These are phyloP conservation scores for Crenichthys baileyi DNA, from an alignment of 2,797 vertebrate species.

Conservation along the genomic window DNA sequence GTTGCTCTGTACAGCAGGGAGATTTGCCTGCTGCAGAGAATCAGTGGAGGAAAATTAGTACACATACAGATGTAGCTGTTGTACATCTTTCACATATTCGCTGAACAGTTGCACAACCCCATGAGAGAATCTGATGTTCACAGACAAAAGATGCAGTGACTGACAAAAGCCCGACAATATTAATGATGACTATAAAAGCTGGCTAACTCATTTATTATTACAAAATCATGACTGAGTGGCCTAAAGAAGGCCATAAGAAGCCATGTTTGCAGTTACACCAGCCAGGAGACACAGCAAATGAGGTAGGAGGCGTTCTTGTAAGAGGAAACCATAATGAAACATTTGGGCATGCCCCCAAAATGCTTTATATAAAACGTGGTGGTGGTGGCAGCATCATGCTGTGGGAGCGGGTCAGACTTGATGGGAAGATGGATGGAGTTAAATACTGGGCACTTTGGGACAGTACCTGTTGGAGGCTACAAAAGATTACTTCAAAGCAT, in stretches of 20 bases:
- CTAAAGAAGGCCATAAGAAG: neutral
- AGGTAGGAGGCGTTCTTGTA: neutral
- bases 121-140: slow-evolving; percentile 14
- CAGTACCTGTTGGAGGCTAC: too few relatives aligned
- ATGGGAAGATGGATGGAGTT: too few relatives aligned
- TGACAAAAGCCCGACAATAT: neutral
- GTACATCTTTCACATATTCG: slow-evolving; percentile 28
- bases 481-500: neutral
- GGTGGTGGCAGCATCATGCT: neutral
- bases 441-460: too few relatives aligned
- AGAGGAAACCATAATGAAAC: neutral
- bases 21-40: slow-evolving; percentile 44
- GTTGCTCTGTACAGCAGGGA: slow-evolving; percentile 47
- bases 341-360: neutral
- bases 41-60: slow-evolving; percentile 38
- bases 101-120: slow-evolving; percentile 41
- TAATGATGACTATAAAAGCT: neutral
- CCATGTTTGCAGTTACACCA: neutral
- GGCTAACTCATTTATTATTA: slow-evolving; percentile 10
- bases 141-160: slow-evolving; percentile 4
- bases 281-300: neutral
- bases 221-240: neutral
- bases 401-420: neutral
- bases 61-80: slow-evolving; percentile 42
- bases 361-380: neutral